These are phyloP conservation scores for Colinus virginianus DNA, from an alignment of 2,113 vertebrate genomes.

Conservation along the genomic window DNA sequence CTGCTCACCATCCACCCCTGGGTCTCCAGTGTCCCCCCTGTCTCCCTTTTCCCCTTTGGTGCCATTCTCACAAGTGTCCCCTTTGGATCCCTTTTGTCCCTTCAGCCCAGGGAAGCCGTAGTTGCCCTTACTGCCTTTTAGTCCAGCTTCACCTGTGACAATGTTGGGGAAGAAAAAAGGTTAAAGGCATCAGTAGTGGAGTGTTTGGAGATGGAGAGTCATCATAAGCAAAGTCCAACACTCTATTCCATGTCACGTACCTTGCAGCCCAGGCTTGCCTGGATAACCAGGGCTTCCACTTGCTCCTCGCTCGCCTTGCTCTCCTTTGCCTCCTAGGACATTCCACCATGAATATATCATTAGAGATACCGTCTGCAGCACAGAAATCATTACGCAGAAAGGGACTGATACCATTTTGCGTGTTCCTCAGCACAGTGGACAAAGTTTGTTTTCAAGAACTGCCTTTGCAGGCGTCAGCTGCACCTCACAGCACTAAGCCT, in stretches of 20 bases:
- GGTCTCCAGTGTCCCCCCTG: conserved; percentile 77
- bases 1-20: conserved; percentile 75
- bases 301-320: conserved; percentile 85
- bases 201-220: background rate
- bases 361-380: background rate
- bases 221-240: background rate
- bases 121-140: conserved; percentile 90
- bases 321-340: conserved; percentile 89
- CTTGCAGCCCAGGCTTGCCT: conserved; percentile 92
- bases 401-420: background rate
- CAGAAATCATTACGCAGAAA: background rate
- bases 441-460: background rate
- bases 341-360: background rate
- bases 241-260: conserved; percentile 51
- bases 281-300: conserved; percentile 84
- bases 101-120: conserved; percentile 82
- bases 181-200: background rate
- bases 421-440: background rate
- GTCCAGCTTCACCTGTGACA: conserved; percentile 85
- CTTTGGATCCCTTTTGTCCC: conserved; percentile 87
- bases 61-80: conserved; percentile 86
- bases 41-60: conserved; percentile 91
- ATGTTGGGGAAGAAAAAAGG: background rate
- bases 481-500: background rate
- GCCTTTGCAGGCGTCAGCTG: background rate